Evolutionary conservation across 2,888 invertebrate species (phyloP).

Genomic region (Drosophila pegasa): DNA sequence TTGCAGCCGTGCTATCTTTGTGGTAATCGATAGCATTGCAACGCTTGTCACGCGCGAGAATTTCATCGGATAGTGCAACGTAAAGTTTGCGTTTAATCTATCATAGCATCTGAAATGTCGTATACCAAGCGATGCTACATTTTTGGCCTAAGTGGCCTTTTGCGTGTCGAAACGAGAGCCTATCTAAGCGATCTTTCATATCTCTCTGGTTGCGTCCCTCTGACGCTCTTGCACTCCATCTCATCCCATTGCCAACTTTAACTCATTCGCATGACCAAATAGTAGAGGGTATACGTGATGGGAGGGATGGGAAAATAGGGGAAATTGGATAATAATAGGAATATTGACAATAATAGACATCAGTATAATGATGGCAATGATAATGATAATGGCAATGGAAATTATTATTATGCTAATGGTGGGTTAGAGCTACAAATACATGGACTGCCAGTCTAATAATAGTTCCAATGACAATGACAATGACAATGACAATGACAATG

Average conservation of each 20-base stretch:
- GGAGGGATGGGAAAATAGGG: not conserved
- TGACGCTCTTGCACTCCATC: not conserved
- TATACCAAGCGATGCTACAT: constrained; percentile 62
- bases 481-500: not conserved
- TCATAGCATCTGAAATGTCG: constrained; percentile 52
- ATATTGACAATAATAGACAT: not conserved
- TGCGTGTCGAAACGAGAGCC: constrained; percentile 59
- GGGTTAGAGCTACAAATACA: too few species aligned
- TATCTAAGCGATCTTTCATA: constrained; percentile 60
- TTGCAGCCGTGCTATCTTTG: constrained; percentile 30
- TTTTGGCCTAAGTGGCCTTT: constrained; percentile 79
- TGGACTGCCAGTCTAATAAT: too few species aligned
- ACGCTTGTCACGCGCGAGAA: constrained; percentile 76
- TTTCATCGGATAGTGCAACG: constrained; percentile 64
- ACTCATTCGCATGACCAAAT: constrained; percentile 28
- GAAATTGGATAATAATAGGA: not conserved
- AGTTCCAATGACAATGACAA: too few species aligned
- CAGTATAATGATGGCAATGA: not conserved
- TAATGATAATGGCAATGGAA: too few species aligned
- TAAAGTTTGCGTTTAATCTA: constrained; percentile 47
- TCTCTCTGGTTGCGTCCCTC: constrained; percentile 22
- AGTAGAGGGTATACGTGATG: constrained; percentile 20
- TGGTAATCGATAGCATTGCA: constrained; percentile 73
- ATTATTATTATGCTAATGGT: too few species aligned
- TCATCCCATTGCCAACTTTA: constrained; percentile 2